Evolutionary conservation across 1,140 invertebrate species (phyloP), one percentile per base, ranked within the genome.

Genomic region (Aplysia californica): DNA sequence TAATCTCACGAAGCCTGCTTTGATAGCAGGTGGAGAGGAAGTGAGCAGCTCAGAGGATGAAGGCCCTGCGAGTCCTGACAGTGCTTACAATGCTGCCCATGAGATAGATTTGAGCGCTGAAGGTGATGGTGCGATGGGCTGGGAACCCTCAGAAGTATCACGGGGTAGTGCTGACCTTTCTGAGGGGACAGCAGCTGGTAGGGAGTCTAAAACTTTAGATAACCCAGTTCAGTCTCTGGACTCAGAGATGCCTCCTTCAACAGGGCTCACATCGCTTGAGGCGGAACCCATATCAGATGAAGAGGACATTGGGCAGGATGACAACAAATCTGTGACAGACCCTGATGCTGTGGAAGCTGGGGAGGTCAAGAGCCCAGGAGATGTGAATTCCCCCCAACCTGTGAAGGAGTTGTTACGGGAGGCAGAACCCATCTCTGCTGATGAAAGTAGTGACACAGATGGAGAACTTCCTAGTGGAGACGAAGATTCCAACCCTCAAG

Each of bases 231-330:
- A n/a, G n/a, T n/a, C n/a, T n/a, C n/a, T n/a, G n/a, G n/a, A n/a
- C n/a, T n/a, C n/a, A n/a, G n/a, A n/a, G n/a, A n/a, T n/a, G n/a
- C n/a, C n/a, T n/a, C n/a, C n/a, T n/a, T n/a, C n/a, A 2, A 33
- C 38, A 61, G 29, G 26, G 6, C 59, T 75, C n/a, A 39, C 73
- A 21, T 44, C 74, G 1, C 58, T 72, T 23, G 68, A 79, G n/a
- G 75, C 75, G 31, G 78, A 79, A 61, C 75, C 80, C 5, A 80
- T 83, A 23, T 83, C 82, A 26, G 82, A 83, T 69, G 79, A 76
- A n/a, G 79, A 80, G 35, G 77, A 80, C 68, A 75, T 69, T 38
- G 77, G 64, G 21, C 74, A 78, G 23, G 79, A 72, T 35, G 61
- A 74, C 26, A 76, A 71, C 18, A 76, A 78, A 21, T 26, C 35